Conservation (phyloP, 2,888 invertebrate species). For the Loripinus fragilis region DNA sequence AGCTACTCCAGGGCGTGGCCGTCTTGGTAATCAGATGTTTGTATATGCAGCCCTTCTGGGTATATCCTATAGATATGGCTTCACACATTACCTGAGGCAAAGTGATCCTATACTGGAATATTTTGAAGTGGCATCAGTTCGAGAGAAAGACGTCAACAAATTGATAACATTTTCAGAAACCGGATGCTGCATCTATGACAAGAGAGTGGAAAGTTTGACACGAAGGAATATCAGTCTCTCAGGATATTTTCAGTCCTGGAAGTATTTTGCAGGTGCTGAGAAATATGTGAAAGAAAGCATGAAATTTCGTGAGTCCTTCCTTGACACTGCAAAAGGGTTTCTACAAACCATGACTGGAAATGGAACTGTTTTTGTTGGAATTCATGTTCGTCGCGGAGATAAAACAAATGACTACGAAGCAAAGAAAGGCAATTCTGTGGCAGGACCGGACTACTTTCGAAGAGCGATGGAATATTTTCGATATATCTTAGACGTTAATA, state of each 20-base stretch:
- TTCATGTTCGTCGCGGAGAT: conserved; percentile 65
- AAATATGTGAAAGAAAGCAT: conserved; percentile 48
- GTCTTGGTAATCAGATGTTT: conserved; percentile 64
- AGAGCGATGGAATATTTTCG: conserved; percentile 58
- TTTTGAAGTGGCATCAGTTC: conserved; percentile 9
- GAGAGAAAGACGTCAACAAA: conserved; percentile 28
- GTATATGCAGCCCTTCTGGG: conserved; percentile 59
- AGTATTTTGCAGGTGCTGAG: conserved; percentile 57
- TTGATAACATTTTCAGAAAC: conserved; percentile 31
- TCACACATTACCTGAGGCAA: conserved; percentile 44
- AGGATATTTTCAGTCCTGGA: conserved; percentile 68
- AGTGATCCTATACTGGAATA: conserved; percentile 38
- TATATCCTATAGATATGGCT: conserved; percentile 43
- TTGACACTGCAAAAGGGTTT: conserved; percentile 34
- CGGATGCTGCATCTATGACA: conserved; percentile 43
- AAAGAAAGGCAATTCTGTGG: conserved; percentile 58
- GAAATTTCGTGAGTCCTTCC: conserved; percentile 45
- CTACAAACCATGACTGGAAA: conserved; percentile 20
- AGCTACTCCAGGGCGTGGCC: conserved; percentile 36
- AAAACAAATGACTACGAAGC: conserved; percentile 40
- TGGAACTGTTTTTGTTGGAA: conserved; percentile 45
- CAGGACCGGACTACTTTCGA: conserved; percentile 46
- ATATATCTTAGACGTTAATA: conserved; percentile 32
- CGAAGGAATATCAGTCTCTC: conserved; percentile 53
- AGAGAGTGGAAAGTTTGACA: conserved; percentile 32